These are phyloP conservation scores for Drosophila cardini DNA, from an alignment of 1,140 invertebrate genomes.

Conservation along the genomic window DNA sequence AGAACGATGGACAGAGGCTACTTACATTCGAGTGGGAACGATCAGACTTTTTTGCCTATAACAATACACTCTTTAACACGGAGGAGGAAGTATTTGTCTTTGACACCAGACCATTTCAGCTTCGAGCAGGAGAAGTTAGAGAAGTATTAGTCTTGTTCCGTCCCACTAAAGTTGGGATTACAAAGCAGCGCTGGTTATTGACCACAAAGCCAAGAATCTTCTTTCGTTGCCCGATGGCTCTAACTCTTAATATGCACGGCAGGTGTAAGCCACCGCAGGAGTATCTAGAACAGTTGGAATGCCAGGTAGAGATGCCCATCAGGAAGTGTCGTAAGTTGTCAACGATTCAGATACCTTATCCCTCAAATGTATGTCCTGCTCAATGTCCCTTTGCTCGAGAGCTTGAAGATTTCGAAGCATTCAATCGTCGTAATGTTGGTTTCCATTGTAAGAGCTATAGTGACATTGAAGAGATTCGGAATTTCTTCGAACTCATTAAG, in stretches of 20 bases:
- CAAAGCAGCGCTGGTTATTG: slow-evolving; percentile 64
- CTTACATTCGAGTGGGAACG: slow-evolving; percentile 52
- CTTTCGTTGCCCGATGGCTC: slow-evolving; percentile 27
- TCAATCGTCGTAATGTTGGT: slow-evolving; percentile 56
- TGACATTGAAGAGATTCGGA: slow-evolving; percentile 47
- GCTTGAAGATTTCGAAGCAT: slow-evolving; percentile 58
- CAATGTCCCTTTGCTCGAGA: slow-evolving; percentile 49
- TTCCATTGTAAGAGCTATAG: slow-evolving; percentile 47
- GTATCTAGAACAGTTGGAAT: slow-evolving; percentile 42
- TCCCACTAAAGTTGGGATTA: slow-evolving; percentile 51
- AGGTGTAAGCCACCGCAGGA: slow-evolving; percentile 56
- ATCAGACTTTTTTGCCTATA: slow-evolving; percentile 52
- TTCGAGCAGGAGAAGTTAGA: slow-evolving; percentile 35
- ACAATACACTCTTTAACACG: slow-evolving; percentile 32
- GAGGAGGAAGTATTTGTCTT: slow-evolving; percentile 47
- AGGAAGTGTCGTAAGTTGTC: neutral
- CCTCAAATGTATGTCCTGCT: accelerated
- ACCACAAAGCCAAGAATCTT: slow-evolving; percentile 49
- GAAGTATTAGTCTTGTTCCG: slow-evolving; percentile 52
- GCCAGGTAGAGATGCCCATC: neutral
- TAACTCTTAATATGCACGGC: slow-evolving; percentile 62
- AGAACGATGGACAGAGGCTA: slow-evolving; percentile 51
- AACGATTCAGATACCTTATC: neutral
- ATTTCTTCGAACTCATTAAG: slow-evolving; percentile 34
- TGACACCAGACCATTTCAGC: slow-evolving; percentile 41